Conservation (phyloP, 2,888 invertebrate genomes). For the Tridacna crocea region DNA sequence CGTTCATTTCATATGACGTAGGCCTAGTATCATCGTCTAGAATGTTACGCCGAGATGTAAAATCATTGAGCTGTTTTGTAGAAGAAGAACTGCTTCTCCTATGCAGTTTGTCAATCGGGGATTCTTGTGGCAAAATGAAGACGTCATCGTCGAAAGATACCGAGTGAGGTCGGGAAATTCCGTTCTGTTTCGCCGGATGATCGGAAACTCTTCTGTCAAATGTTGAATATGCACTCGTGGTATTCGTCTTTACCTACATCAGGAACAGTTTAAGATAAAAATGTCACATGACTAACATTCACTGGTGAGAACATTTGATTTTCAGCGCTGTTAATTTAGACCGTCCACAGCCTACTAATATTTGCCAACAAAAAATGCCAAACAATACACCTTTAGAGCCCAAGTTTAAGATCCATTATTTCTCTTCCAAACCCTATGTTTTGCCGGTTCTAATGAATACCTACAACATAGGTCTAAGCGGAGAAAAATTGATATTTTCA, state of each 20-base stretch:
- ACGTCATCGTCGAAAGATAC: constrained; percentile 53
- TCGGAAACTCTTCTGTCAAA: constrained; percentile 37
- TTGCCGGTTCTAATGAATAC: too few relatives aligned
- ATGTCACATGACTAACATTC: too few relatives aligned
- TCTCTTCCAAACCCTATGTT: too few relatives aligned
- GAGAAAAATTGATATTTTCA: too few relatives aligned
- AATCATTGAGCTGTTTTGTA: background rate
- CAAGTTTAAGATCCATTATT: too few relatives aligned
- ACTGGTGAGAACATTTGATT: too few relatives aligned
- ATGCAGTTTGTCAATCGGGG: constrained; percentile 11
- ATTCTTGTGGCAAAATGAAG: constrained; percentile 15
- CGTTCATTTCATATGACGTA: background rate
- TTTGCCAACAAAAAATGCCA: too few relatives aligned
- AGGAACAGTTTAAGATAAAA: background rate
- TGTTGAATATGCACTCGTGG: constrained; percentile 36
- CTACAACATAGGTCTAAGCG: too few relatives aligned
- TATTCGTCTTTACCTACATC: constrained; percentile 39
- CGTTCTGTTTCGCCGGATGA: constrained; percentile 16
- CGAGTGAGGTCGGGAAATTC: constrained; percentile 31
- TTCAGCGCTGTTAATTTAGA: too few relatives aligned
- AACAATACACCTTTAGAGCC: too few relatives aligned
- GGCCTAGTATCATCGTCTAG: background rate
- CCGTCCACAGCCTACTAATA: too few relatives aligned
- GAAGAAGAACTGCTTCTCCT: constrained; percentile 17
- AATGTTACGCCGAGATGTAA: background rate